Evolutionary conservation across 2,113 vertebrate genomes (phyloP), one percentile per base, ranked within the genome.

Genomic region (Podilymbus podiceps): DNA sequence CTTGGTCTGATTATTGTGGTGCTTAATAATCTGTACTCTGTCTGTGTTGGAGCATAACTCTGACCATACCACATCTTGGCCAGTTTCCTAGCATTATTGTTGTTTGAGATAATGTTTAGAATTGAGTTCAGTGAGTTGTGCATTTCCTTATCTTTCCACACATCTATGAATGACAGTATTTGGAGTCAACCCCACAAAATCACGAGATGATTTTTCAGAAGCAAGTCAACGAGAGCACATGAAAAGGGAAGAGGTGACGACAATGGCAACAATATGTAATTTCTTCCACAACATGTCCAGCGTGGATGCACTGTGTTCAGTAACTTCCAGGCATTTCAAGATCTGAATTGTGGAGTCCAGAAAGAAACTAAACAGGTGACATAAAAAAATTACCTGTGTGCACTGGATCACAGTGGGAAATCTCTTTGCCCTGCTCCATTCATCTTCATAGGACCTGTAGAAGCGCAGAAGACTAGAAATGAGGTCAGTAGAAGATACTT

Each of bases 61-160:
- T 77, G 92, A 80, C 67, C 72, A 67, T 28, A 33, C 27, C 50
- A 69, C 28, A 53, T 27, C 79, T 80, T 96, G 85, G 92, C 72
- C 38, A 47, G 60, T 78, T 89, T 84, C 93, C 92, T 79, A 62
- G 35, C 4, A 6, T 62, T 90, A 52, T 44, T 94, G 68, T 91
- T 93, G 56, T 71, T 92, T 77, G 72, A 94, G 83, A 77, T 93
- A 88, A 85, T 40, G 44, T 87, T 96, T 93, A 47, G 62, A 53
- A 93, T 35, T 49, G 73, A 84, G 72, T 89, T 93, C 79, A 90
- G 79, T 1, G 10, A 92, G 80, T 83, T 74, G 72, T 92, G 31
- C 53, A 68, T 93, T 92, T 92, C 92, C 66, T 95, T 89, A 89
- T 93, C 83, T 93, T 52, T 90, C 77, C 49, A 87, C 73, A 24